Evolutionary conservation across 35 echinoderm and acorn worm genomes (phyloP).

Genomic region (Patiria miniata): DNA sequence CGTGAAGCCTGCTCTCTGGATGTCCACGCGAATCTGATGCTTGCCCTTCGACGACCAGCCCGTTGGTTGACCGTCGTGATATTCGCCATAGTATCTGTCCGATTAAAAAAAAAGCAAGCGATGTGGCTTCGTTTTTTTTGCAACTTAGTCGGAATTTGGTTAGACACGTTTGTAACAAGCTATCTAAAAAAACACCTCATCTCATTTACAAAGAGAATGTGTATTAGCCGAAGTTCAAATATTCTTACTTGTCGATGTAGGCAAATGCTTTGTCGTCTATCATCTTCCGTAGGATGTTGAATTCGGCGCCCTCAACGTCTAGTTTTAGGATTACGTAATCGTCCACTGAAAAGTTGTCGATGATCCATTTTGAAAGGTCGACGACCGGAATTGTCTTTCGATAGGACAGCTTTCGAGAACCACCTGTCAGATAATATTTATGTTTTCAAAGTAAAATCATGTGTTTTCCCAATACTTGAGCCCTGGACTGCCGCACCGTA

Average conservation of each 20-base stretch:
- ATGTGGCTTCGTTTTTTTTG: too few relatives aligned
- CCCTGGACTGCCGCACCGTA: too few relatives aligned
- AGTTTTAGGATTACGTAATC: conserved; percentile 64
- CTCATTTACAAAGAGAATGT: too few relatives aligned
- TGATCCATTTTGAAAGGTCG: conserved; percentile 52
- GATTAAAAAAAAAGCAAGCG: too few relatives aligned
- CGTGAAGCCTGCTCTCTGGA: neutral
- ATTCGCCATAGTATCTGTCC: conserved; percentile 61
- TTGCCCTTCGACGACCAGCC: conserved; percentile 18
- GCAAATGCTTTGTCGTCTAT: conserved; percentile 44
- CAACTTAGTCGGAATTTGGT: too few relatives aligned
- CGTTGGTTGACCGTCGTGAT: conserved; percentile 40
- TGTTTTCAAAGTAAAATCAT: too few relatives aligned
- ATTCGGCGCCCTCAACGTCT: conserved; percentile 58
- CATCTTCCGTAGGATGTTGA: conserved; percentile 44
- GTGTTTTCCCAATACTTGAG: too few relatives aligned
- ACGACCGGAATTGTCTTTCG: conserved; percentile 35
- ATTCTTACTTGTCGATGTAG: conserved; percentile 62
- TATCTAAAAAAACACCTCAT: too few relatives aligned
- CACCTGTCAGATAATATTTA: neutral
- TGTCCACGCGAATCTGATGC: neutral
- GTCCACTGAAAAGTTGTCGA: conserved; percentile 9
- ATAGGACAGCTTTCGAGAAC: neutral
- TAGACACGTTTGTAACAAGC: too few relatives aligned
- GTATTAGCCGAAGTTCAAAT: too few relatives aligned